Conservation (phyloP, 2,797 vertebrate species). For the Leptatherina wallacei region DNA sequence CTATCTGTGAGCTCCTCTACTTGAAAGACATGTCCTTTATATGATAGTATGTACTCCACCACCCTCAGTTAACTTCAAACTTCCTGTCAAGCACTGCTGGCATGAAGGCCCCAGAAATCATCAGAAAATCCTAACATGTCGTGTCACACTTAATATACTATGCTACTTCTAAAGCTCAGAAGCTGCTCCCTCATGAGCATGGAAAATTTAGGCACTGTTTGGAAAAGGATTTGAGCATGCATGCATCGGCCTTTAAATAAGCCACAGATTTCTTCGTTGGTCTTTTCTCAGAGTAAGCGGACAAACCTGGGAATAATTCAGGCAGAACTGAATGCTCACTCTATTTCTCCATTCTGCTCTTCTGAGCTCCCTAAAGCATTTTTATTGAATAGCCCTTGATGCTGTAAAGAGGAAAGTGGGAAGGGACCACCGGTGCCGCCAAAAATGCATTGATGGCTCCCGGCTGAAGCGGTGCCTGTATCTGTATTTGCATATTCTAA, state of each 20-base stretch:
- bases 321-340: slow-evolving; percentile 73
- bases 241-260: slow-evolving; percentile 67
- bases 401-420: slow-evolving; percentile 70
- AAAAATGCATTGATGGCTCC: slow-evolving; percentile 58
- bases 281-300: slow-evolving; percentile 58
- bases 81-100: neutral
- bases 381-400: slow-evolving; percentile 75
- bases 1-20: slow-evolving; percentile 26
- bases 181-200: slow-evolving; percentile 43
- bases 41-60: slow-evolving; percentile 34
- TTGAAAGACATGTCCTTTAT: slow-evolving; percentile 47
- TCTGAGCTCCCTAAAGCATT: slow-evolving; percentile 67
- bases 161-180: slow-evolving; percentile 31
- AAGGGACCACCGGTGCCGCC: slow-evolving; percentile 67
- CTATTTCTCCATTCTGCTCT: slow-evolving; percentile 56
- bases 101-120: slow-evolving; percentile 15
- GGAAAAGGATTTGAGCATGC: slow-evolving; percentile 43
- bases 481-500: slow-evolving; percentile 25
- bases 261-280: slow-evolving; percentile 45
- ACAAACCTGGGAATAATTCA: slow-evolving; percentile 70
- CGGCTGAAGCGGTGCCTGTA: slow-evolving; percentile 49
- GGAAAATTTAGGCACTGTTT: slow-evolving; percentile 65
- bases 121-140: slow-evolving; percentile 33
- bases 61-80: slow-evolving; percentile 3
- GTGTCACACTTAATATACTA: slow-evolving; percentile 43